These are phyloP conservation scores for Umimayanthus chanpuru DNA, from an alignment of 92 coral and sea anemone genomes.

Conservation along the genomic window DNA sequence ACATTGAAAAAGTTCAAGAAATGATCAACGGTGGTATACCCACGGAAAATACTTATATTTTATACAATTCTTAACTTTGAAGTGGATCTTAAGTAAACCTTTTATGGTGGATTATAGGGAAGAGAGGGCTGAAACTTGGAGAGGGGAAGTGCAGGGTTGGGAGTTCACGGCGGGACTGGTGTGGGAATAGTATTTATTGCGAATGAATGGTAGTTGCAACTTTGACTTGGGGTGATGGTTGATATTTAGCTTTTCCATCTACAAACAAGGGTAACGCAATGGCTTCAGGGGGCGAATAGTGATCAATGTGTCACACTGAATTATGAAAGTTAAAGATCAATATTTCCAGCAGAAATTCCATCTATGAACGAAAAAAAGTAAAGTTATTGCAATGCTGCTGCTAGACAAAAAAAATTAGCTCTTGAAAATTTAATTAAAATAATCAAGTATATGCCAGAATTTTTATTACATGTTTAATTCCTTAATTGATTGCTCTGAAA, in stretches of 20 bases:
- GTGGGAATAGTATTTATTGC: background rate
- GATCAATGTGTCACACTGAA: background rate
- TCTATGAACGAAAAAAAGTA: too few relatives aligned
- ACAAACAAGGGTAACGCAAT: slow-evolving; percentile 8
- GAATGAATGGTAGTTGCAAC: slow-evolving; percentile 1
- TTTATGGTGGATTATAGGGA: background rate
- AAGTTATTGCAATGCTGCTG: too few relatives aligned
- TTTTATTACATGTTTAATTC: background rate
- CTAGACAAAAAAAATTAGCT: too few relatives aligned
- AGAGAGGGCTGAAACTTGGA: background rate
- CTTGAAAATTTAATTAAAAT: too few relatives aligned
- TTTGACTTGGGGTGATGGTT: slow-evolving; percentile 4
- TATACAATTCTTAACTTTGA: background rate
- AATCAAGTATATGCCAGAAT: too few relatives aligned
- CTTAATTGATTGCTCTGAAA: background rate
- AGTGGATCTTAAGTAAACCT: background rate
- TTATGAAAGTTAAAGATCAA: background rate
- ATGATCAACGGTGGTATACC: background rate
- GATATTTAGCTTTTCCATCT: background rate
- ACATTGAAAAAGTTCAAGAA: slow-evolving; percentile 3
- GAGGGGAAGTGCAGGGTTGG: background rate
- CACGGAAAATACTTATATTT: background rate
- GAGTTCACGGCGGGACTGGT: slow-evolving; percentile 3
- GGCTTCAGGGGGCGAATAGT: background rate
- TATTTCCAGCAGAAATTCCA: too few relatives aligned